Evolutionary conservation across 2,888 invertebrate genomes (phyloP).

Genomic region (Cheilosia grossa): DNA sequence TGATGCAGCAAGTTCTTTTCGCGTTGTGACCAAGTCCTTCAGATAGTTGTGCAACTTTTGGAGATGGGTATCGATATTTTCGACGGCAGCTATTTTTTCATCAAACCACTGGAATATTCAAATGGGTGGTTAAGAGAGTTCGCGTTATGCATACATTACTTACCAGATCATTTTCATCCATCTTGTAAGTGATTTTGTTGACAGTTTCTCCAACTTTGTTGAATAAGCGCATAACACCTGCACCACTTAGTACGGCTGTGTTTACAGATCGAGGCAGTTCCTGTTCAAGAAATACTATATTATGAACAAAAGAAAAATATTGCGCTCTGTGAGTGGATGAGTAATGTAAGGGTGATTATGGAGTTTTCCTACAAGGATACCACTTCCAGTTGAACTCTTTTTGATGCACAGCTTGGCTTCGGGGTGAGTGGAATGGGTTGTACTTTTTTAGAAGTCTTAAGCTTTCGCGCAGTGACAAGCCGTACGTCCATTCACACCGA

Average conservation of each 20-base stretch:
- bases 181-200: conserved; percentile 98
- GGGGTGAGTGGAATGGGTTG: too few relatives aligned
- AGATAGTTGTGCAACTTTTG: conserved; percentile 93
- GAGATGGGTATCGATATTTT: conserved; percentile 94
- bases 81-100: conserved; percentile 95
- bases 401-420: too few relatives aligned
- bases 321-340: background rate
- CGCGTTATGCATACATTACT: conserved; percentile 77
- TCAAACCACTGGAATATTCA: conserved; percentile 94
- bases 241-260: conserved; percentile 97
- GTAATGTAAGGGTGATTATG: too few relatives aligned
- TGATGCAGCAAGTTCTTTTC: conserved; percentile 91
- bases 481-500: too few relatives aligned
- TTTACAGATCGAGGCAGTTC: conserved; percentile 97
- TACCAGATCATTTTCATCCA: conserved; percentile 99
- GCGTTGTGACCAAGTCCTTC: conserved; percentile 93
- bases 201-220: conserved; percentile 98
- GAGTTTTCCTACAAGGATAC: too few relatives aligned
- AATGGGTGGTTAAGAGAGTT: background rate
- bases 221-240: conserved; percentile 96
- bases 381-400: too few relatives aligned
- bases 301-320: background rate
- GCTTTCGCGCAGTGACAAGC: too few relatives aligned
- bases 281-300: conserved; percentile 60
- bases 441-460: too few relatives aligned